These are phyloP conservation scores for Oegoconia quadripuncta DNA, from an alignment of 2,888 invertebrate genomes.

Conservation along the genomic window DNA sequence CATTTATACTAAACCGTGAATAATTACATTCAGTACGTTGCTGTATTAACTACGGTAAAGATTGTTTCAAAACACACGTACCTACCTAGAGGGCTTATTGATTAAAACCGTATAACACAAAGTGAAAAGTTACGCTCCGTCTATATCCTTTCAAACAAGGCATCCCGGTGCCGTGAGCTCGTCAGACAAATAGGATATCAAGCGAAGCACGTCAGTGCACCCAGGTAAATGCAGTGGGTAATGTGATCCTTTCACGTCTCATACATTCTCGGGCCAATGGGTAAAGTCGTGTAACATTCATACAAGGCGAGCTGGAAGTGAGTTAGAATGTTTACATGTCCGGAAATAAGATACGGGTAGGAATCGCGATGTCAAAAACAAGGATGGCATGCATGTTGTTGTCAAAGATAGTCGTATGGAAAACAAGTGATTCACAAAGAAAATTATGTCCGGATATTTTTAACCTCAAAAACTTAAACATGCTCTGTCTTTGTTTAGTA, in stretches of 20 bases:
- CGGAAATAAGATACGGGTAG: constrained; percentile 4
- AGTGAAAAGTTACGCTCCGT: constrained; percentile 41
- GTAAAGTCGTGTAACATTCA: constrained; percentile 1
- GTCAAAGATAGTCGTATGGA: no score
- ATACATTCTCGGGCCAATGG: constrained; percentile 1
- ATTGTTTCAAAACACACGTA: constrained; percentile 28
- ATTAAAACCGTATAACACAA: constrained; percentile 36
- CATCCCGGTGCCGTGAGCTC: constrained; percentile 26
- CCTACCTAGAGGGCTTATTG: constrained; percentile 28
- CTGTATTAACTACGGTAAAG: no score
- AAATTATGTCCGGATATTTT: no score
- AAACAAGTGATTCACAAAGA: no score
- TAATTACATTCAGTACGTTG: no score
- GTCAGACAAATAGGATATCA: constrained; percentile 53
- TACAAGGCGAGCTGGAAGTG: constrained; percentile 1
- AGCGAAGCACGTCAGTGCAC: constrained; percentile 35
- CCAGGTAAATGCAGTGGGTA: constrained; percentile 41
- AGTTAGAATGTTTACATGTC: constrained; percentile 2
- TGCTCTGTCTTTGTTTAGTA: no score
- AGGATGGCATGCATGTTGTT: no score
- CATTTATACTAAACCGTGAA: no score
- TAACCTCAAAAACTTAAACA: no score
- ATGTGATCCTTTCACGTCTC: constrained; percentile 27
- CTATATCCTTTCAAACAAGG: constrained; percentile 19
- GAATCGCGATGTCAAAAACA: no score